phyloP scores from a whole-genome alignment of 2,797 vertebrate genomes.

The Hippopotamyrus pictus region DNA sequence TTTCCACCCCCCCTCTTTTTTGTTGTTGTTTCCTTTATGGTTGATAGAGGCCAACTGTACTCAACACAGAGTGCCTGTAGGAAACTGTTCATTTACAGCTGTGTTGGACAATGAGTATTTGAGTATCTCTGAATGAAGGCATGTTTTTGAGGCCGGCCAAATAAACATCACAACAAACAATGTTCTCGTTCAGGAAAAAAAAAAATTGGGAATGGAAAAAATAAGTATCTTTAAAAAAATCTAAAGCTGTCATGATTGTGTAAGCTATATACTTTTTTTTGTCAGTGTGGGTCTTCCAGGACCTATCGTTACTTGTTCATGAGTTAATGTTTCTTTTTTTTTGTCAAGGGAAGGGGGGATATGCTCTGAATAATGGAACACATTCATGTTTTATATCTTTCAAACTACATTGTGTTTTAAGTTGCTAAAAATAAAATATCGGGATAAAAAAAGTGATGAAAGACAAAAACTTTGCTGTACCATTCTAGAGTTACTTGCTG shows the following conservation, averaged over 20 bases:
- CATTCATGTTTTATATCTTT: conserved; percentile 60
- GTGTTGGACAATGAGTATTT: conserved; percentile 9
- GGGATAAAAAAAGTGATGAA: conserved; percentile 30
- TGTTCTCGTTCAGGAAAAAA: background rate
- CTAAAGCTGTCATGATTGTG: conserved; percentile 32
- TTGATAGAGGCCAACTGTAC: conserved; percentile 53
- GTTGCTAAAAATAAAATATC: conserved; percentile 51
- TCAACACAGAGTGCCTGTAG: background rate
- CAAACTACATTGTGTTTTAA: conserved; percentile 49
- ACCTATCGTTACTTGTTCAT: conserved; percentile 45
- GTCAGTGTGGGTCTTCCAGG: conserved; percentile 41
- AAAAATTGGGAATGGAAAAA: conserved; percentile 26
- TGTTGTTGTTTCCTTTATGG: conserved; percentile 43
- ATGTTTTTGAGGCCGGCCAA: conserved; percentile 4
- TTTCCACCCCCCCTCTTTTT: conserved; percentile 19
- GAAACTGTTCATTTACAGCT: background rate
- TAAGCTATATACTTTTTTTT: conserved; percentile 37
- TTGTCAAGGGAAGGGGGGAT: conserved; percentile 24
- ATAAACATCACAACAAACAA: background rate
- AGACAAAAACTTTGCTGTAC: background rate
- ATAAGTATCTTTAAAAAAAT: conserved; percentile 36
- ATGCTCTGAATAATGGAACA: conserved; percentile 41
- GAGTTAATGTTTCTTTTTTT: conserved; percentile 26
- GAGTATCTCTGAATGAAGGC: conserved; percentile 7
- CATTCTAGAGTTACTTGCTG: background rate